A percentile compares a stretch with the other conserved stretches of the same genome.
Evolutionary conservation across 2,113 vertebrate species (phyloP).

Genomic region (Progne subis): DNA sequence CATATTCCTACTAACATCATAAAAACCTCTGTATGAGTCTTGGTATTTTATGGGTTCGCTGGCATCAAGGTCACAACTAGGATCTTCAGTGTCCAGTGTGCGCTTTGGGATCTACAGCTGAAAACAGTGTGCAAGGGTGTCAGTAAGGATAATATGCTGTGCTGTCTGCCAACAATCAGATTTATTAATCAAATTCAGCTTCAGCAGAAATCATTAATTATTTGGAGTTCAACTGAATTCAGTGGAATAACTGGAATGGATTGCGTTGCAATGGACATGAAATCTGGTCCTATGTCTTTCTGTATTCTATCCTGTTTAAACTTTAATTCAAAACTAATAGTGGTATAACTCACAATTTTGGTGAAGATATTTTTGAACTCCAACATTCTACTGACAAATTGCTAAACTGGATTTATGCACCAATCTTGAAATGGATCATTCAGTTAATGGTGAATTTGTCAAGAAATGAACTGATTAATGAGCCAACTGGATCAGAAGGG

Average conservation of each 20-base stretch:
- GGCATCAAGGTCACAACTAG: not conserved
- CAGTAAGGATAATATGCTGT: not conserved
- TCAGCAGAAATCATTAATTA: not conserved
- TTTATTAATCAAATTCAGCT: not conserved
- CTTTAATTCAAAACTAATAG: slow-evolving; percentile 15
- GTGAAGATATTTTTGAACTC: not conserved
- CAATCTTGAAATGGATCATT: not conserved
- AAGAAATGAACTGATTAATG: not conserved
- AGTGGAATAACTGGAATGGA: not conserved
- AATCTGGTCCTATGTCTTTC: not conserved
- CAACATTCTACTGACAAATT: not conserved
- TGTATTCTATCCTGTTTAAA: not conserved
- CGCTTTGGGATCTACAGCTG: not conserved
- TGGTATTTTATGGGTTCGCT: not conserved
- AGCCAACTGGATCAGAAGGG: not conserved
- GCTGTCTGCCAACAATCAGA: not conserved
- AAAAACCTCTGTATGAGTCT: not conserved
- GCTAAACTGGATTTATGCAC: not conserved
- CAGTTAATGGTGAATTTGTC: not conserved
- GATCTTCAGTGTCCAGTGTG: not conserved
- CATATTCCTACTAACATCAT: not conserved
- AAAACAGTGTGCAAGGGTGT: not conserved
- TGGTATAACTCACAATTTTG: not conserved
- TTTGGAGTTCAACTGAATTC: not conserved
- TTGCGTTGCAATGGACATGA: not conserved